These are phyloP conservation scores for Idaea dimidiata DNA, from an alignment of 2,888 invertebrate genomes.

Conservation along the genomic window DNA sequence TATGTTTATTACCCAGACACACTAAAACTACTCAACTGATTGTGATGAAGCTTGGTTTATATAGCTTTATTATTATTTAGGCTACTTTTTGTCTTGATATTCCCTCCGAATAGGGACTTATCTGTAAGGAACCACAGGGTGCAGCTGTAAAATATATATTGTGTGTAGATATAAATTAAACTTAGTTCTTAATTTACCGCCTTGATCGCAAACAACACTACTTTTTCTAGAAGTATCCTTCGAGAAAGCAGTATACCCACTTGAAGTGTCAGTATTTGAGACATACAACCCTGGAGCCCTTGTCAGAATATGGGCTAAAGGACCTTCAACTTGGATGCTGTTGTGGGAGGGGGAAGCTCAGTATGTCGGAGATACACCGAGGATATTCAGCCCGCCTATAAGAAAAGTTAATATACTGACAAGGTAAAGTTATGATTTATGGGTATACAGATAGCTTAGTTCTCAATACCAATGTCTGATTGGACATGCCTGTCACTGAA, in stretches of 20 bases:
- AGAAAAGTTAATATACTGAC: constrained; percentile 73
- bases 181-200: constrained; percentile 8
- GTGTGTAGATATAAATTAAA: too few species aligned
- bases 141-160: too few species aligned
- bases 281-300: constrained; percentile 93
- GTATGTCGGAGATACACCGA: constrained; percentile 80
- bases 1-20: too few species aligned
- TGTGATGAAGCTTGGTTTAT: too few species aligned
- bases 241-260: constrained; percentile 84
- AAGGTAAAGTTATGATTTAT: constrained; percentile 42
- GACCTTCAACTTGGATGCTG: constrained; percentile 82
- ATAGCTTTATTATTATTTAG: too few species aligned
- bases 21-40: too few species aligned
- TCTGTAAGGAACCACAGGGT: too few species aligned
- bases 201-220: constrained; percentile 42
- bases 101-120: too few species aligned
- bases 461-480: too few species aligned
- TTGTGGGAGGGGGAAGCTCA: constrained; percentile 89
- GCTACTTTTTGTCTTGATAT: too few species aligned
- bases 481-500: too few species aligned
- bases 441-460: too few species aligned
- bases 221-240: constrained; percentile 83
- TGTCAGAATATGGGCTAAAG: constrained; percentile 88
- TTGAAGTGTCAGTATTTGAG: constrained; percentile 88
- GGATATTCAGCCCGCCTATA: constrained; percentile 89